Base-by-base conservation (phyloP, 2,113 vertebrate species). In the Ophthalmolycus amberensis region DNA sequence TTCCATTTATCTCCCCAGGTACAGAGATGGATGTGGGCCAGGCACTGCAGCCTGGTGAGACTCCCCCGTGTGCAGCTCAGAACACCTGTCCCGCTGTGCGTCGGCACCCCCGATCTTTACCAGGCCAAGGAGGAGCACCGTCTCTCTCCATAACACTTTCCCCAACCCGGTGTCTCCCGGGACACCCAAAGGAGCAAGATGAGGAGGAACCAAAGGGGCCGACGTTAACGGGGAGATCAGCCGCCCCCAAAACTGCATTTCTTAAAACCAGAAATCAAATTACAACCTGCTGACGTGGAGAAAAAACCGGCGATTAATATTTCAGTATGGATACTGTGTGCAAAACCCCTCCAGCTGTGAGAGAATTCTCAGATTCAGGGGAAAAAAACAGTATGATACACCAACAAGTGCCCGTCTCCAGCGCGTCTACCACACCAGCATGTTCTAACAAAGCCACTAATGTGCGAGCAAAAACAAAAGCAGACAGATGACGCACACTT, bases 1-100 rank as follows among this genome's bases (percentile, higher is more conserved):
- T 89, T 87, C 81, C 88, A 94, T 94, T 95, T 91, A 93, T 95
- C 92, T 95, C 90, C 88, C 89, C 70, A 75, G 84, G 85, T 93
- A 94, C 94, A 93, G 90, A 94, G 94, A 96, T 94, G 92, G 89
- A 95, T 95, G 93, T 92, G 77, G 92, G 92, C 86, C 90, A 92
- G 83, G 79, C 83, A 70, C 75, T 63, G 85, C 80, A 89, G 92
- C 89, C 91, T 79, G 82, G 79, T 86, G 91, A 90, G 90, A 72
- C 79, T 94, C 93, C 93, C 92, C 79, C 76, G 91, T 91, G 92
- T 91, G 90, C 68, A 59, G 89, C 87, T 84, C 88, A 38, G 84
- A 92, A 93, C 93, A 94, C 92, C 90, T 92, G 93, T 89, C 92
- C 93, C 80, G 75, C 92, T 92, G 92, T 85, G 91, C 79, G 82